Evolutionary conservation across 1,140 invertebrate species (phyloP).

Genomic region (Varroa destructor): DNA sequence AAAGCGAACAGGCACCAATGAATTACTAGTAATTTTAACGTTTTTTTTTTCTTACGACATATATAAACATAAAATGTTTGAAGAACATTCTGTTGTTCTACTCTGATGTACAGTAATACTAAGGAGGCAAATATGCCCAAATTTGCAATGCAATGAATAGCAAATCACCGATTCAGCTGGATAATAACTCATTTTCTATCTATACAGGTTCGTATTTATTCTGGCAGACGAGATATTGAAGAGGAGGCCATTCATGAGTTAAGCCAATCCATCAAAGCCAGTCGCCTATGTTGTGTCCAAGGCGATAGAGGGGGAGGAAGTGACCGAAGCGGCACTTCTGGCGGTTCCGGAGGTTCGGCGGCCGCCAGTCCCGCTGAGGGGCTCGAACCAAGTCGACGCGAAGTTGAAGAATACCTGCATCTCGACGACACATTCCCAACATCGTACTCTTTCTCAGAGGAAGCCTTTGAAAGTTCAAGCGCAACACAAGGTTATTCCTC

Average conservation of each 20-base stretch:
- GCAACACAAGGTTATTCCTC: slow-evolving; percentile 13
- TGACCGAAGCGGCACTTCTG: background rate
- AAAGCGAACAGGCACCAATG: too few species aligned
- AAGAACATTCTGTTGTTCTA: too few species aligned
- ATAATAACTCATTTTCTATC: too few species aligned
- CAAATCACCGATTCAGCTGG: too few species aligned
- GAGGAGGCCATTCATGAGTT: slow-evolving; percentile 24
- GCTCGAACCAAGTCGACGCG: background rate
- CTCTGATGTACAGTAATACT: too few species aligned
- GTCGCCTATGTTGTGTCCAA: background rate
- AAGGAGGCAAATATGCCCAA: too few species aligned
- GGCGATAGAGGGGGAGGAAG: background rate
- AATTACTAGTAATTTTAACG: too few species aligned
- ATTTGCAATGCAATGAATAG: too few species aligned
- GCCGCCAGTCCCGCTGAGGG: slow-evolving; percentile 18
- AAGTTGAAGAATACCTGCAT: slow-evolving; percentile 11
- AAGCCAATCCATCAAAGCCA: slow-evolving; percentile 13
- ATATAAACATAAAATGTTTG: too few species aligned
- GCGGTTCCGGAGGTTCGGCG: background rate
- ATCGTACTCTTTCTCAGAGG: slow-evolving; percentile 24
- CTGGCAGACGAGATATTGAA: background rate
- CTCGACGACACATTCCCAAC: slow-evolving; percentile 22
- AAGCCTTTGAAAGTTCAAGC: slow-evolving; percentile 25
- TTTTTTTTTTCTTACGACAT: too few species aligned
- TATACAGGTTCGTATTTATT: slow-evolving; percentile 16